Evolutionary conservation across 1,140 invertebrate species (phyloP), one percentile per base, ranked within the genome.

Genomic region (Diabrotica undecimpunctata): DNA sequence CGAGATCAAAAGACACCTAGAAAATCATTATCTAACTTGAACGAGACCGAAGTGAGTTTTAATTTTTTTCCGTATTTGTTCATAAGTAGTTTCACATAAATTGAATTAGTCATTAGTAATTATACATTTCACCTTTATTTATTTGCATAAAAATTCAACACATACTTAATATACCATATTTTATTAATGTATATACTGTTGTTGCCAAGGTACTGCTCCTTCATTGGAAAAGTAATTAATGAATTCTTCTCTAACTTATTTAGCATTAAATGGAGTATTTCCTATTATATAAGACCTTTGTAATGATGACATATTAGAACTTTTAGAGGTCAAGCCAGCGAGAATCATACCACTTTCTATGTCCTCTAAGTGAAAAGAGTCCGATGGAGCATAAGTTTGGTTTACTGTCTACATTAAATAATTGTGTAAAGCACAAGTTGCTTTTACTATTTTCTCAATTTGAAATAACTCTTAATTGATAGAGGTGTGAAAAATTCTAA

Each of bases 191-290:
- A 54, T 14, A 41, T 41, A 59, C 11, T 61, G 50, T 25, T 62
- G 11, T 54, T 62, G 61, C 51, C 61, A 62, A 11, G 50, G 37
- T n/a, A 62, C 50, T 36, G 25, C 10, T 25, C 61, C 61, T 62
- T 62, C 61, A 54, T 37, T 54, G 10, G 25, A n/a, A 54, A 62
- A 62, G 52, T 62, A 62, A 6, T 54, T 37, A 25, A 62, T 62
- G 37, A 54, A 62, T 12, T 54, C 51, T 39, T 62, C 14, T 54
- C 35, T 54, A 11, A 62, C 52, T 62, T 62, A 10, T 62, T 62
- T 62, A 37, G 52, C 61, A 12, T 7, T 25, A 62, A 54, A 37
- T 14, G 61, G 35, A 8, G n/a, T 38, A 54, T 54, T 54, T 54
- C 52, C 61, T 13, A 38, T 41, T 8, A 54, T 11, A 54, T 54